These are phyloP conservation scores for Anorthoa munda DNA, from an alignment of 2,888 invertebrate genomes.

Conservation along the genomic window DNA sequence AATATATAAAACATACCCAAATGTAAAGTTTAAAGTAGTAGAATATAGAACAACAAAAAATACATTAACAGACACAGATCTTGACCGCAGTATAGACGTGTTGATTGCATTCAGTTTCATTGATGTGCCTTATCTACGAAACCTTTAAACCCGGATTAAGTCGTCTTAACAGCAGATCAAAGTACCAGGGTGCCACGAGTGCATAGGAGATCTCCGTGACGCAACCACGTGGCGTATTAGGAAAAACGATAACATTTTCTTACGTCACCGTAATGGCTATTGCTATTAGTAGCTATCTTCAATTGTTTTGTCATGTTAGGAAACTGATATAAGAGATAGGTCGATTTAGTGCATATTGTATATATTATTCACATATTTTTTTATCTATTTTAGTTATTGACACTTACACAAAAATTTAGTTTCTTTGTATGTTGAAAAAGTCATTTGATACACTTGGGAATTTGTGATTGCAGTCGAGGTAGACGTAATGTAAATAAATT, in stretches of 20 bases:
- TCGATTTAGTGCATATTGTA: background rate
- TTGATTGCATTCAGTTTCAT: background rate
- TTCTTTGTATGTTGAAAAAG: too few relatives aligned
- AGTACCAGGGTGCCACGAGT: conserved; percentile 56
- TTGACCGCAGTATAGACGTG: too few relatives aligned
- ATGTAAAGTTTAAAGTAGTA: background rate
- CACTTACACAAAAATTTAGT: too few relatives aligned
- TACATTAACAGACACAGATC: too few relatives aligned
- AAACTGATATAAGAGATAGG: too few relatives aligned
- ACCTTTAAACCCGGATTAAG: conserved; percentile 50
- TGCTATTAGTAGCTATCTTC: conserved; percentile 40
- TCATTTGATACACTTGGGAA: too few relatives aligned
- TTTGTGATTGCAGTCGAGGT: too few relatives aligned
- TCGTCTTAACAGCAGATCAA: conserved; percentile 37
- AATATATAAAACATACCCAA: background rate
- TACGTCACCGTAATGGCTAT: conserved; percentile 47
- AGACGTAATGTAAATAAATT: too few relatives aligned
- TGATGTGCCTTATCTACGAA: background rate
- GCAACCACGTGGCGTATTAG: conserved; percentile 44
- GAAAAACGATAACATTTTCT: conserved; percentile 53
- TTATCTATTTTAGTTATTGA: background rate
- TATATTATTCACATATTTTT: background rate
- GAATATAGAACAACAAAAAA: background rate
- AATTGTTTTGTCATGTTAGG: conserved; percentile 32
- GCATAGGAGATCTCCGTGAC: conserved; percentile 25